Conservation (phyloP, 2,113 vertebrate genomes). For the Stomatorhinus ivindoensis region DNA sequence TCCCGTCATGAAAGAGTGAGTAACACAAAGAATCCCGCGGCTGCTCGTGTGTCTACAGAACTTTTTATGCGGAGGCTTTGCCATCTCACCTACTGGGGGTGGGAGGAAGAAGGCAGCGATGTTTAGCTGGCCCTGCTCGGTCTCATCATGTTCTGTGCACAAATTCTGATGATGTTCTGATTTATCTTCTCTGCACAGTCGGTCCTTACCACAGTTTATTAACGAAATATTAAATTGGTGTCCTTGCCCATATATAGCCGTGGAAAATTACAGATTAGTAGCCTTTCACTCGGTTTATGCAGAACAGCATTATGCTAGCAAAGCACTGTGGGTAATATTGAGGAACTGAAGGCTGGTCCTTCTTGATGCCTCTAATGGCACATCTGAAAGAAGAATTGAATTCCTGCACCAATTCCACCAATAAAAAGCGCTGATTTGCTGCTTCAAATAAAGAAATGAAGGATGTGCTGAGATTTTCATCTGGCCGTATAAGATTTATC, state of each 20-base stretch:
- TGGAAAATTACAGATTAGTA: neutral
- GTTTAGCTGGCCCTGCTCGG: neutral
- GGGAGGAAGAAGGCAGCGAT: neutral
- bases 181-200: neutral
- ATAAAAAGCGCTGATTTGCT: neutral
- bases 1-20: neutral
- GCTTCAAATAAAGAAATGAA: neutral
- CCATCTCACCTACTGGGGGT: neutral
- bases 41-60: neutral
- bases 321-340: neutral
- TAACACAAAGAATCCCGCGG: conserved; percentile 4
- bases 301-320: neutral
- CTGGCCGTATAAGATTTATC: neutral
- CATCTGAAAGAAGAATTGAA: neutral
- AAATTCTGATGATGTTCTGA: neutral
- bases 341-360: neutral
- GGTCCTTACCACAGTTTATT: neutral
- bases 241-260: neutral
- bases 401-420: neutral
- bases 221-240: neutral
- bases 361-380: neutral
- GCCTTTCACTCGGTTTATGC: neutral
- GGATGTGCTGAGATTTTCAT: neutral
- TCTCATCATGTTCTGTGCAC: neutral
- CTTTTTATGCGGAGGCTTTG: neutral